Evolutionary conservation across 2,113 vertebrate genomes (phyloP), one percentile per base, ranked within the genome.

Genomic region (Synodontis membranacea): DNA sequence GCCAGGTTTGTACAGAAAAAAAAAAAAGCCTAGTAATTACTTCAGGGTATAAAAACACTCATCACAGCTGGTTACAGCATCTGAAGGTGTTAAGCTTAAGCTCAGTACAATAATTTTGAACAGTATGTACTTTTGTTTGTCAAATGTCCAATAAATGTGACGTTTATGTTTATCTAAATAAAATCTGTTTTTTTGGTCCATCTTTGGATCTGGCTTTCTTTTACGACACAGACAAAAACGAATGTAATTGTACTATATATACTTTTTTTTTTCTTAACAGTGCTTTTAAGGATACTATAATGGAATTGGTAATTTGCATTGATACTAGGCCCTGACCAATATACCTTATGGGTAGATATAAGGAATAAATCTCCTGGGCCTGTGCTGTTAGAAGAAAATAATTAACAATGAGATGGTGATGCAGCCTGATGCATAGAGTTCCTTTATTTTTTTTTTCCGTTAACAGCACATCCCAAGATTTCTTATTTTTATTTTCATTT

Each of bases 141-240:
- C 78, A 84, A 84, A 82, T 90, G 86, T 88, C 84, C 76, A 62
- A 72, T 74, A 89, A 80, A 88, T 89, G 86, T 86, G 80, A 78
- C 25, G 39, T 74, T 75, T 83, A 78, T 89, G 88, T 90, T 89
- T 86, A 87, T 74, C 88, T 54, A 39, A 90, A 89, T 90, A 88
- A 89, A 90, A 83, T 42, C 83, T 84, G 60, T 86, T 66, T 90
- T 88, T 80, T 85, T 86, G 54, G 72, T 83, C 70, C 56, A 39
- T 56, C 23, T 74, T 80, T 39, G 8, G 60, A 66, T 75, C 68
- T 84, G 34, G 17, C 12, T 80, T 79, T 52, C 42, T 68, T 78
- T 50, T 4, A 78, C 64, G 56, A 37, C 17, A 15, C 15, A 46
- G 14, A 10, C 3, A 14, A 15, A 44, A 50, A 25, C 9, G 10